These are phyloP conservation scores for Lasioglossum calceatum DNA, from an alignment of 2,888 invertebrate species.

Conservation along the genomic window DNA sequence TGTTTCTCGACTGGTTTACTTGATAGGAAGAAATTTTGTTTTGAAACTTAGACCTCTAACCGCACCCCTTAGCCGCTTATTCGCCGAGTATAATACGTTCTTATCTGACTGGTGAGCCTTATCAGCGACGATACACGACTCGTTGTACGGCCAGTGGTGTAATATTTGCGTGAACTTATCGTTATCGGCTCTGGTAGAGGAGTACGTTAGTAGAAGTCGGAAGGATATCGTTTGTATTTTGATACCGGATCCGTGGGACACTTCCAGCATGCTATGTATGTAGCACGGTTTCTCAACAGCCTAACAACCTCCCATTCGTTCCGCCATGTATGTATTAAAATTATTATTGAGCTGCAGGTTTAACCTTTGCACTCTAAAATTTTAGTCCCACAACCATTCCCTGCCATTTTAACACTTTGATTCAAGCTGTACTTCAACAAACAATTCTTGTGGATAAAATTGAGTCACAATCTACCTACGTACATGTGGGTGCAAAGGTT, in stretches of 20 bases:
- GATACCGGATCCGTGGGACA: background rate
- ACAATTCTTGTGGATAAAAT: background rate
- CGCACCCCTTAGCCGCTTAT: background rate
- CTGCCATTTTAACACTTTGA: background rate
- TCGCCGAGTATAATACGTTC: background rate
- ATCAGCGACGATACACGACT: conserved; percentile 14
- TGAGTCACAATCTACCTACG: no score
- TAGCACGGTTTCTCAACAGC: background rate
- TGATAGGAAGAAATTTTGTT: background rate
- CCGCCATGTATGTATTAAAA: background rate
- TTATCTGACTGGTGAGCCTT: background rate
- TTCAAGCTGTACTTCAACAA: background rate
- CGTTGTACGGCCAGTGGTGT: background rate
- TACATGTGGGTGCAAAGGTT: background rate
- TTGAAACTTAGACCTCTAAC: background rate
- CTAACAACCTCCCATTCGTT: background rate
- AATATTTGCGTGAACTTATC: conserved; percentile 36
- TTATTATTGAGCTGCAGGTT: background rate
- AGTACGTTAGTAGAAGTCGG: conserved; percentile 20
- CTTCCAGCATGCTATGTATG: background rate
- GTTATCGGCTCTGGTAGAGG: conserved; percentile 15
- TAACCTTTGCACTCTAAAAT: background rate
- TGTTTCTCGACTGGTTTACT: background rate
- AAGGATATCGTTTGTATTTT: conserved; percentile 8
- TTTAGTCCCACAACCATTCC: background rate